A percentile compares a stretch with the other conserved stretches of the same genome.
These are phyloP conservation scores for Tetranychus cinnabarinus DNA, from an alignment of 1,140 invertebrate species.

Conservation along the genomic window DNA sequence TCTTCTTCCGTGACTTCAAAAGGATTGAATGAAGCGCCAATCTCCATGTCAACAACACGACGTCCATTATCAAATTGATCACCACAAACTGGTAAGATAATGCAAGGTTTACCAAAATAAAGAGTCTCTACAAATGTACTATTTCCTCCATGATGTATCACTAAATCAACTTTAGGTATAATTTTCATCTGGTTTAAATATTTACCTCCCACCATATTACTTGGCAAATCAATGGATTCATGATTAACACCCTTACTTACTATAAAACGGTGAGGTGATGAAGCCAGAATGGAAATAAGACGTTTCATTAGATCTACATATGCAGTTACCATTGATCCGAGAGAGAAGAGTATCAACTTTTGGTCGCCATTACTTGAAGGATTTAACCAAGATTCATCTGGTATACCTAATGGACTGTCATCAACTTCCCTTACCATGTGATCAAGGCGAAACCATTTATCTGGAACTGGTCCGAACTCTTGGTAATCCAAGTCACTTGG, in stretches of 20 bases:
- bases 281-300: neutral
- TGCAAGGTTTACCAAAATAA: neutral
- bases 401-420: neutral
- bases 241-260: neutral
- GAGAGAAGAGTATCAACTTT: neutral
- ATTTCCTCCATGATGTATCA: slow-evolving; percentile 17
- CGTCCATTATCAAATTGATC: slow-evolving; percentile 11
- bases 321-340: neutral
- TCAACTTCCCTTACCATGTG: neutral
- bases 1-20: slow-evolving; percentile 2
- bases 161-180: slow-evolving; percentile 10
- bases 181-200: slow-evolving; percentile 1
- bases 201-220: slow-evolving; percentile 4
- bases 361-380: neutral
- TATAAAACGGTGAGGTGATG: neutral
- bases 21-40: slow-evolving; percentile 2
- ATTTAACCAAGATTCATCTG: neutral
- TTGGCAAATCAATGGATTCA: neutral
- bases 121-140: slow-evolving; percentile 1
- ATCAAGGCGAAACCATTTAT: neutral
- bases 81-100: slow-evolving; percentile 1
- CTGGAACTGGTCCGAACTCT: neutral
- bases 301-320: neutral
- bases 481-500: slow-evolving; percentile 2
- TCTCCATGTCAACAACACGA: slow-evolving; percentile 1